Evolutionary conservation across 2,888 invertebrate genomes (phyloP).

Genomic region (Luperina nickerlii): DNA sequence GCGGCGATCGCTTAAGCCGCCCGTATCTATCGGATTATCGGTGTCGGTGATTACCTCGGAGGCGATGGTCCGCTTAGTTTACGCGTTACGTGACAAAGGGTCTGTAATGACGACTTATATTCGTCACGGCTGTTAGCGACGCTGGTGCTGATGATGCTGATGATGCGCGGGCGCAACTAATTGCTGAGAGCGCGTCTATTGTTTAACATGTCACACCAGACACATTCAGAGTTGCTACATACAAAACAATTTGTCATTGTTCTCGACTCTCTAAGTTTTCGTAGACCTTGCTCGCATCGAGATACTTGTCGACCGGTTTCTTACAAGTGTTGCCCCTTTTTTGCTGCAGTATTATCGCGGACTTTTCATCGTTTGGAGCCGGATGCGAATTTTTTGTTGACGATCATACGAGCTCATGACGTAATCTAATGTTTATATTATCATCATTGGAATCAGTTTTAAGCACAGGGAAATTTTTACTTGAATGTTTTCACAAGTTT

Average conservation of each 20-base stretch:
- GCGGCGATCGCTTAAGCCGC: constrained; percentile 74
- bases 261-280: constrained; percentile 77
- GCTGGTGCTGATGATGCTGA: constrained; percentile 67
- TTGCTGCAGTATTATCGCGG: constrained; percentile 74
- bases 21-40: constrained; percentile 74
- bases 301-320: constrained; percentile 70
- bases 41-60: constrained; percentile 74
- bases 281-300: constrained; percentile 75
- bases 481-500: constrained; percentile 51
- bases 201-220: constrained; percentile 76
- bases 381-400: constrained; percentile 84
- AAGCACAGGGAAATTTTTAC: constrained; percentile 66
- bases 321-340: constrained; percentile 72
- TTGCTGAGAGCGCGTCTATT: constrained; percentile 79
- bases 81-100: constrained; percentile 68
- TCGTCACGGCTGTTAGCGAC: constrained; percentile 74
- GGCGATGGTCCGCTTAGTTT: constrained; percentile 69
- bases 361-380: constrained; percentile 80
- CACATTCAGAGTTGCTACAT: constrained; percentile 78
- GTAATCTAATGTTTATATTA: constrained; percentile 81
- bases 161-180: constrained; percentile 76
- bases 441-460: constrained; percentile 74
- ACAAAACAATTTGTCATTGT: constrained; percentile 79
- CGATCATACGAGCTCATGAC: constrained; percentile 77
- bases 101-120: constrained; percentile 69